Base-by-base conservation (phyloP, 2,797 vertebrate genomes). In the Tiaroga cobitis region DNA sequence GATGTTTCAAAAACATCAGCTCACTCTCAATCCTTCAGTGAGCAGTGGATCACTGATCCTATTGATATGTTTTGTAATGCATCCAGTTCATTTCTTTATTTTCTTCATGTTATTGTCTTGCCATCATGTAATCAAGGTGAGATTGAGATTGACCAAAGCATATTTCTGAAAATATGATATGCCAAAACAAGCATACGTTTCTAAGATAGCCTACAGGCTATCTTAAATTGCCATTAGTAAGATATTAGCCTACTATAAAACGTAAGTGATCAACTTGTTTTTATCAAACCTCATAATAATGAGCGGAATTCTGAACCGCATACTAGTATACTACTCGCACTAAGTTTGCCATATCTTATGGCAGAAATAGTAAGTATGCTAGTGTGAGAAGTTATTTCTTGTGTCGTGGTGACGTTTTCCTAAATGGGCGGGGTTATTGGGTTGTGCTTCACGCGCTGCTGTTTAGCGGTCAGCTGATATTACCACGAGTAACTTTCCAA, bases 381-480 rank as follows among this genome's bases (percentile, higher is more conserved):
- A 4, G 43, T 49, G 46, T 49, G 46, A 49, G 13, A 49, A 49
- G 26, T 10, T 49, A 21, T 80, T 32, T 63, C 24, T 63, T 37
- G 61, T 29, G 16, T 18, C 9, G 9, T 19, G 24, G 29, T 73
- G 84, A 81, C 84, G 84, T n/a, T 1, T 32, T 1, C 19, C 3
- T 2, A 19, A 8, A 75, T 61, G 39, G 79, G 78, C 72, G 70
- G 13, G 34, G 70, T 61, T 41, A 39, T 18, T 46, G 65, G 24
- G 8, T 56, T 78, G n/a, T 26, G 10, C n/a, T 41, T 18, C 46
- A 80, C 83, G 56, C 65, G 79, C 32, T 76, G 81, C 80, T 83
- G n/a, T 11, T n/a, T 15, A 19, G 15, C 59, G 7, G 85, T 89
- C 88, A 89, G 83, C 88, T 87, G 88, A 89, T 87, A 70, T 43